These are phyloP conservation scores for Rotaria magnacalcarata DNA, from an alignment of 2,888 invertebrate species.

Conservation along the genomic window DNA sequence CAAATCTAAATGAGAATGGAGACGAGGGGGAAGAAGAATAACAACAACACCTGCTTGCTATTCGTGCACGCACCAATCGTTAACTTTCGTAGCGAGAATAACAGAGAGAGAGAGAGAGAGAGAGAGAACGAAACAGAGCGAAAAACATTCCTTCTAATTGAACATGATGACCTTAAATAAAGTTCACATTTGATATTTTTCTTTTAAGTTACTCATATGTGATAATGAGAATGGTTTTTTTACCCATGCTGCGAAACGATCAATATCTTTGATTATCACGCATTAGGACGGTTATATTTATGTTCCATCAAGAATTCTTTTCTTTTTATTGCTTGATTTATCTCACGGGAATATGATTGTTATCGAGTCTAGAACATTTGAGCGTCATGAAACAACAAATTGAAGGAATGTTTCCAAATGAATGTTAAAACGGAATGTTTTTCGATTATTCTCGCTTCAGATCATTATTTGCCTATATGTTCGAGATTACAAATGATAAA, in stretches of 20 bases:
- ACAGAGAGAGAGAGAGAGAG: neutral
- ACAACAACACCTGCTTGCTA: neutral
- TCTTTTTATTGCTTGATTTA: neutral
- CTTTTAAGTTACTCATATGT: constrained; percentile 22
- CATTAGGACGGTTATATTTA: neutral
- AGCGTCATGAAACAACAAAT: neutral
- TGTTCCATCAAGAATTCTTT: neutral
- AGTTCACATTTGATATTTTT: constrained; percentile 5
- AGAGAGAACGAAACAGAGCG: neutral
- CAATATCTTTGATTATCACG: constrained; percentile 17
- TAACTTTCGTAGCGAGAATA: neutral
- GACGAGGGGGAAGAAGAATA: neutral
- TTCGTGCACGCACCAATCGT: neutral
- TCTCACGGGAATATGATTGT: neutral
- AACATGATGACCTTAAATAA: constrained; percentile 26
- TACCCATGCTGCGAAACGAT: constrained; percentile 29
- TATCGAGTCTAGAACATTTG: neutral
- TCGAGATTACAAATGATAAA: too few species aligned
- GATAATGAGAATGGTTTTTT: constrained; percentile 5
- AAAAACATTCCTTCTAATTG: neutral
- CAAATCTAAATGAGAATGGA: neutral
- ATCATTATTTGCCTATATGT: too few species aligned
- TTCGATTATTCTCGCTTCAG: too few species aligned
- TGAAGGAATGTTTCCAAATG: neutral
- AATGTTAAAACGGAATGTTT: too few species aligned